Conservation (phyloP, 2,797 vertebrate genomes). For the Pogonophryne albipinna region DNA sequence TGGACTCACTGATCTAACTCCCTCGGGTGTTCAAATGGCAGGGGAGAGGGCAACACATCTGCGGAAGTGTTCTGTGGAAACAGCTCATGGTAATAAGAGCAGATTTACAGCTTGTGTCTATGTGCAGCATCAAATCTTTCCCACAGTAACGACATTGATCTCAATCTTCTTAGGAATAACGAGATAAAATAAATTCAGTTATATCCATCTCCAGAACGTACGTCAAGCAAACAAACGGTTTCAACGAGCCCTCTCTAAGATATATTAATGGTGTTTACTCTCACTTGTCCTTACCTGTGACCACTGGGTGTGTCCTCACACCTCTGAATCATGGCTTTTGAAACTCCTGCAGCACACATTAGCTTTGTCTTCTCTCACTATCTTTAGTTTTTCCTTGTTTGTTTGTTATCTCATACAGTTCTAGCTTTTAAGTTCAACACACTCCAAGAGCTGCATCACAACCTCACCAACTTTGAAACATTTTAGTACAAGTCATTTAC, state of each 20-base stretch:
- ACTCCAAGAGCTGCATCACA: conserved; percentile 21
- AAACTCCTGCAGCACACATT: conserved; percentile 56
- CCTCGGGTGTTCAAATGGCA: conserved; percentile 35
- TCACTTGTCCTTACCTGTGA: conserved; percentile 66
- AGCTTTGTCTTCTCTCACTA: conserved; percentile 48
- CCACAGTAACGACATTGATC: conserved; percentile 3
- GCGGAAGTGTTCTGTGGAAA: conserved; percentile 31
- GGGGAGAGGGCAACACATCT: conserved; percentile 33
- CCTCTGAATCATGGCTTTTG: conserved; percentile 69
- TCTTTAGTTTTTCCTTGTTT: conserved; percentile 50
- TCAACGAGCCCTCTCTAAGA: conserved; percentile 54
- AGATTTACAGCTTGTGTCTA: background rate
- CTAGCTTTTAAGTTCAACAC: conserved; percentile 27
- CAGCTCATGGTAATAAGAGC: background rate
- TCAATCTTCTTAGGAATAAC: conserved; percentile 9
- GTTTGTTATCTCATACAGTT: conserved; percentile 35
- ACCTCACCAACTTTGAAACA: conserved; percentile 11
- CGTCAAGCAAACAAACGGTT: conserved; percentile 51
- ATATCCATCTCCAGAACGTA: conserved; percentile 41
- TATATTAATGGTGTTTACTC: conserved; percentile 76
- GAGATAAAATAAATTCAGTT: conserved; percentile 25
- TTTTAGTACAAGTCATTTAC: background rate
- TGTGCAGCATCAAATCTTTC: background rate
- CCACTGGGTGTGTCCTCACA: conserved; percentile 54
- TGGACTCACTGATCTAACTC: conserved; percentile 54